Evolutionary conservation across 2,888 invertebrate genomes (phyloP), one percentile per base, ranked within the genome.

Genomic region (Lacanobia oleracea): DNA sequence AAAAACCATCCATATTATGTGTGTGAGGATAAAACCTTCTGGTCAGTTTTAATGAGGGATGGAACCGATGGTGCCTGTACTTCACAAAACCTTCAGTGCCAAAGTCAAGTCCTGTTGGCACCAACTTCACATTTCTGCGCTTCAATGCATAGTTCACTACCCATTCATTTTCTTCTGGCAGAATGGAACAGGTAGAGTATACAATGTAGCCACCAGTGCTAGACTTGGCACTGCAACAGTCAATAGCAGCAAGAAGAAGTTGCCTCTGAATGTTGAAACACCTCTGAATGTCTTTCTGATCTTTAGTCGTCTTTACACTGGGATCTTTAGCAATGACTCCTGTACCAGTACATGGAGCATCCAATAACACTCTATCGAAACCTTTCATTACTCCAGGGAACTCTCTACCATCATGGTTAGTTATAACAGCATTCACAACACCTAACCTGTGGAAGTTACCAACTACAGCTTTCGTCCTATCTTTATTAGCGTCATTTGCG

Each of bases 1-100:
- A 99, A 94, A 99, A 99, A 6, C 99, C 99, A 94, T 99, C 99
- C 98, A 99, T 98, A 91, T 99, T 99, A 92, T 99, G 99, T 5
- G 98, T 98, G 91, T 99, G 99, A 0, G 99, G 99, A 94, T 99
- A 99, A 95, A 98, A 99, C 66, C 99, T 96, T 90, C 97, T 97
- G 0, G 99, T 98, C 72, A 98, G 93, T 89, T 98, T 98, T 93
- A 99, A 93, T 16, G 98, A 98, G 0, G 98, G 99, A 93, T 99
- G 99, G 95, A 98, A 99, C 85, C 99, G 97, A 87, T 97, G 96
- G 82, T 98, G 97, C 66, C 98, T 97, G 89, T 98, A 99, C 94
- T 98, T 99, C 0, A 97, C 97, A 92, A 99, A 99, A 21, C 99
- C 99, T 90, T 99, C 98, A 23, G 98, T 97, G 23, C 99, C 99